Base-by-base conservation (phyloP, 2,113 vertebrate genomes). In the Thamnaconus septentrionalis region DNA sequence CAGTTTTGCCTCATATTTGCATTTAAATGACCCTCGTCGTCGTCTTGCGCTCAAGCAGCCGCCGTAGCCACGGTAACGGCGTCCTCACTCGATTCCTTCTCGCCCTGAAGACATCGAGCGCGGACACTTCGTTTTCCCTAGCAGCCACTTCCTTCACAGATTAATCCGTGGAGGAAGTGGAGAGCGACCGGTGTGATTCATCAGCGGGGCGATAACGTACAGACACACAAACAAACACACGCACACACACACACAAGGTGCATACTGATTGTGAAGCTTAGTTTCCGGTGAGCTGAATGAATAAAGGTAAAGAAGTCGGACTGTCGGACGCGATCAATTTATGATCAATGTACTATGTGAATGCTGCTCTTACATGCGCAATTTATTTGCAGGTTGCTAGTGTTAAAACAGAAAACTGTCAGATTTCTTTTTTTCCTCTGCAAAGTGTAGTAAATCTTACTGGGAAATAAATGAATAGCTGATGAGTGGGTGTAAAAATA, bases 1-100 rank as follows among this genome's bases (percentile, higher is more conserved):
- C 31, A 9, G 5, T 51, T 61, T 59, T 39, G 57, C 42, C 58
- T 5, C n/a, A 18, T 63, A 75, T 75, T 64, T 60, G 58, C 69
- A 73, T 68, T 67, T 64, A 73, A 75, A 73, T 41, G 60, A 56
- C 45, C 53, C 59, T 59, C 59, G 53, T 53, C 59, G 53, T 53
- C 46, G 53, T 59, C 2, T 31, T 2, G 18, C 53, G 5, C 0
- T 4, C 71, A 67, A 45, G 59, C 49, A 4, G 6, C 46, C 51
- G 6, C 43, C 58, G 12, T 10, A 53, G 57, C 49, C n/a, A n/a
- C n/a, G n/a, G n/a, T n/a, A n/a, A n/a, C n/a, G n/a, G 41, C 53
- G 4, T 59, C 4, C 53, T 39, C 7, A 9, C 10, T 46, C 59
- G 50, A 49, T 47, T 48, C 41, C 54, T 43, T 50, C 41, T 58